Evolutionary conservation across 2,113 vertebrate species (phyloP).

Genomic region (Heliornis fulica): DNA sequence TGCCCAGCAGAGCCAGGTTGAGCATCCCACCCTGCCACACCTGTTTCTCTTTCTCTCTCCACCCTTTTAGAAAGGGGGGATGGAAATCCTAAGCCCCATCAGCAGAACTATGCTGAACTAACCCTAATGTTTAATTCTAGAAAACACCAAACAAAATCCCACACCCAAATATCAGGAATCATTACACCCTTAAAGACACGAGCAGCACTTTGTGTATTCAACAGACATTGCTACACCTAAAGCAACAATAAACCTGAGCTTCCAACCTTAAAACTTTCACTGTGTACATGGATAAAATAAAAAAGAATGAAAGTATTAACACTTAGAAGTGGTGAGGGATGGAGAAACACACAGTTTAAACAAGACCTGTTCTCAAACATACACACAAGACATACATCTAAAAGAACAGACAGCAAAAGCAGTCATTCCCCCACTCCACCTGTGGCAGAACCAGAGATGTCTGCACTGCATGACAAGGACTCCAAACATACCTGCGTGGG

Average conservation of each 20-base stretch:
- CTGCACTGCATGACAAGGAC: background rate
- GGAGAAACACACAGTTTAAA: background rate
- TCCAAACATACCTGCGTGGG: constrained; percentile 78
- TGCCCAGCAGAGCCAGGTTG: background rate
- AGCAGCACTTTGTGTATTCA: background rate
- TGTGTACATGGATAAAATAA: rapidly evolving
- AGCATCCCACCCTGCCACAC: background rate
- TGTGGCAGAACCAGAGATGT: background rate
- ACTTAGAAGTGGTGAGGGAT: background rate
- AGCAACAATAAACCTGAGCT: background rate
- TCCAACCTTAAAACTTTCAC: background rate
- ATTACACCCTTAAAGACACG: background rate
- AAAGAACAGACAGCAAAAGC: background rate
- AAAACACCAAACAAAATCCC: background rate
- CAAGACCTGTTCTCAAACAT: background rate
- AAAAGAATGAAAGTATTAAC: rapidly evolving
- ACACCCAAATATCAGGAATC: background rate
- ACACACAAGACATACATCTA: rapidly evolving
- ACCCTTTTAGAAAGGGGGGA: background rate
- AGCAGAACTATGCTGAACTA: background rate
- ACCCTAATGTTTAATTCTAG: rapidly evolving
- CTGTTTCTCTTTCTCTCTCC: background rate
- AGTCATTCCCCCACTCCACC: background rate
- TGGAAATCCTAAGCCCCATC: background rate
- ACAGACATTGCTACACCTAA: background rate